A percentile compares a stretch with the other conserved stretches of the same genome.
phyloP scores from a whole-genome alignment of 2,797 vertebrate genomes.

The Tokudaia muenninki region DNA sequence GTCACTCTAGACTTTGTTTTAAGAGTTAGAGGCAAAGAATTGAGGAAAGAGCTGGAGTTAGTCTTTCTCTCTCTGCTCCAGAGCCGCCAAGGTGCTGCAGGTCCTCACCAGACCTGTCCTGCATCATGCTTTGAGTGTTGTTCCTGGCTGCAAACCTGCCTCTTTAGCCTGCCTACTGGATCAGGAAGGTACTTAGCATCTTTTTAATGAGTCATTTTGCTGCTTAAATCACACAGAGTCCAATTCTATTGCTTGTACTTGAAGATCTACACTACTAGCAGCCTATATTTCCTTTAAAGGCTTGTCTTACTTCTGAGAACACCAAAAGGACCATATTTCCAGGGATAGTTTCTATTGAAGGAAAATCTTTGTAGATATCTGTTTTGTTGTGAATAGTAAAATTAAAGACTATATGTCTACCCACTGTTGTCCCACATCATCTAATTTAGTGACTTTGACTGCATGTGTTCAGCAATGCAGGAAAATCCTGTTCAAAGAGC shows the following conservation, averaged over 20 bases:
- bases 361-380: slow-evolving; percentile 55
- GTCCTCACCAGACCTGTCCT: slow-evolving; percentile 70
- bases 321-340: slow-evolving; percentile 38
- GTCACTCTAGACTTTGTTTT: slow-evolving; percentile 27
- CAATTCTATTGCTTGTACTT: slow-evolving; percentile 56
- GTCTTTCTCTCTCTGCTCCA: background rate
- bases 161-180: slow-evolving; percentile 16
- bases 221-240: slow-evolving; percentile 56
- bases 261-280: slow-evolving; percentile 25
- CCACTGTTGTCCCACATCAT: slow-evolving; percentile 44
- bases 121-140: slow-evolving; percentile 47
- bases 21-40: slow-evolving; percentile 50
- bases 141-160: slow-evolving; percentile 65
- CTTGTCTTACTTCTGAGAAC: slow-evolving; percentile 45
- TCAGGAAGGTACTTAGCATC: background rate
- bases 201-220: slow-evolving; percentile 69
- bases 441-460: slow-evolving; percentile 67
- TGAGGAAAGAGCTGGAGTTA: background rate
- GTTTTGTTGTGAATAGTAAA: slow-evolving; percentile 68
- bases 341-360: slow-evolving; percentile 61
- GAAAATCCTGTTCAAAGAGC: slow-evolving; percentile 74
- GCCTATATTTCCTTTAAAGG: slow-evolving; percentile 55
- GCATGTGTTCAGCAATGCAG: slow-evolving; percentile 65
- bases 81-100: background rate
- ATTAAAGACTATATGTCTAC: slow-evolving; percentile 59